Evolutionary conservation across 1,140 invertebrate genomes (phyloP).

Genomic region (Drosophila malerkotliana): DNA sequence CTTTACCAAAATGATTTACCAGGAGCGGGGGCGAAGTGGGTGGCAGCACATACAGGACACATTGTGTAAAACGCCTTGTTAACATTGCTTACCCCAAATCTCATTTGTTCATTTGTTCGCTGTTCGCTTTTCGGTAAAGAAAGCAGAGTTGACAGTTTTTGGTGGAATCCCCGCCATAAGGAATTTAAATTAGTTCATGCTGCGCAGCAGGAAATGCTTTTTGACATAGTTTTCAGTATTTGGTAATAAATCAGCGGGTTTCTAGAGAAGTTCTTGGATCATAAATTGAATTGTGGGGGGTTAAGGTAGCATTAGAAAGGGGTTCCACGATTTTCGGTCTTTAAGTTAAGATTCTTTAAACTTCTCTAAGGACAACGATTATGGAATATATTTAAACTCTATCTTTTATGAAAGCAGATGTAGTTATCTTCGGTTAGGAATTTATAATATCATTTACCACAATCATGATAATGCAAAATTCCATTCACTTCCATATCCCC

Average conservation of each 20-base stretch:
- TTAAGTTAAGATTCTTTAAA: too few species aligned
- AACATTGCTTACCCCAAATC: conserved; percentile 65
- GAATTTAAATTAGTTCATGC: conserved; percentile 78
- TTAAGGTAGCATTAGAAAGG: not conserved
- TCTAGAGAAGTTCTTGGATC: not conserved
- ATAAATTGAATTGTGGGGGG: not conserved
- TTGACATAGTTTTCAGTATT: conserved; percentile 67
- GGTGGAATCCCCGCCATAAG: conserved; percentile 45
- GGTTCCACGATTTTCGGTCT: too few species aligned
- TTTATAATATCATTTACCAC: conserved; percentile 1
- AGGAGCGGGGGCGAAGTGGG: conserved; percentile 8
- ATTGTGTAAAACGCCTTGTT: conserved; percentile 81
- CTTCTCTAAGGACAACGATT: too few species aligned
- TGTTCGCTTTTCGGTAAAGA: conserved; percentile 18
- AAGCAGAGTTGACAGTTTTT: conserved; percentile 60
- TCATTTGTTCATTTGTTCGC: conserved; percentile 52
- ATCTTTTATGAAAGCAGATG: conserved; percentile 5
- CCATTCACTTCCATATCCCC: not conserved
- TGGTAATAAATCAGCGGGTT: conserved; percentile 57
- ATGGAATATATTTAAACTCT: not conserved
- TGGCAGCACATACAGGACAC: conserved; percentile 19
- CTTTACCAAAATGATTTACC: conserved; percentile 20
- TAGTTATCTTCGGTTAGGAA: not conserved
- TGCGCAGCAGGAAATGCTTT: conserved; percentile 69
- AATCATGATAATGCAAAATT: conserved; percentile 24